Evolutionary conservation across 92 coral and sea anemone species (phyloP), one percentile per base, ranked within the genome.

Genomic region (Epizoanthus fatuus): DNA sequence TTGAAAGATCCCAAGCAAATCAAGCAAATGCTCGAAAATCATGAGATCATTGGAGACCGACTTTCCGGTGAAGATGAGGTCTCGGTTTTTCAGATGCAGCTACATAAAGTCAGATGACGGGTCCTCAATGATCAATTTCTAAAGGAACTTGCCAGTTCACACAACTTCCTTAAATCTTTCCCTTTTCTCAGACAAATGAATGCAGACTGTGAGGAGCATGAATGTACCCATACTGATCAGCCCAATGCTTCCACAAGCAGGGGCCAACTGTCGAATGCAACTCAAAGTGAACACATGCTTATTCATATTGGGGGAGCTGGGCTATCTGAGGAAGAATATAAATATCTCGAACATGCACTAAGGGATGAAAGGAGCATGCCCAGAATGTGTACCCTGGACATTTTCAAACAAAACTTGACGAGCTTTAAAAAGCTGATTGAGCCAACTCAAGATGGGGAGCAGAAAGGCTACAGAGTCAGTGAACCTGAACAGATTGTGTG

Each of bases 251-350:
- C 3, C 0, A n/a, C n/a, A 32, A 32, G 42, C 70, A 6, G 45
- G 42, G 45, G 35, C 4, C 25, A 44, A 65, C n/a, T 65, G 47
- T 65, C 42, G 70, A 8, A 40, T 6, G 70, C 25, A 15, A 32
- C 35, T 25, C 42, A 65, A 63, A 63, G 70, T 64, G 70, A 64
- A 64, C 70, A 29, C 44, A 64, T 64, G 45, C 19, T 64, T 40
- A 29, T 64, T 25, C 70, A 64, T 14, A 64, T 64, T 38, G 70
- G 70, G 70, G 70, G 70, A 10, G 70, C 42, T 64, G 70, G 70
- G 42, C 12, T 64, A 29, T 32, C 70, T 8, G 70, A 64, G 19
- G 70, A 64, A 14, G 70, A 64, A 13, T 64, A 64, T n/a, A 64
- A 29, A 29, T 64, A 64, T 64, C 70, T 64, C 35, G 70, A 64